Conservation (phyloP, 2,888 invertebrate species). For the Hypolimnas misippus region DNA sequence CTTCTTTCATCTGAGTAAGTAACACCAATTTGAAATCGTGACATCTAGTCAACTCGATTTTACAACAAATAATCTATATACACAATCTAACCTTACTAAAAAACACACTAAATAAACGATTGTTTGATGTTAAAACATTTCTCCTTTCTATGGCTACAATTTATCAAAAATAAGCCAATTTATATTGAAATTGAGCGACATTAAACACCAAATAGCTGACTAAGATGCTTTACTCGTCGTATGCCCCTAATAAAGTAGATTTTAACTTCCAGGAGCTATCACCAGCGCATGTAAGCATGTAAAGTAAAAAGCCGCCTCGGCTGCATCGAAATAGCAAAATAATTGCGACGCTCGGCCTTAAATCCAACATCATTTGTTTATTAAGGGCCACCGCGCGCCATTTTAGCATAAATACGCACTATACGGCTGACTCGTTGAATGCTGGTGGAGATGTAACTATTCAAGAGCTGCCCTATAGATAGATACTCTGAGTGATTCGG, state of each 20-base stretch:
- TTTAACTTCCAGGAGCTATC: slow-evolving; percentile 38
- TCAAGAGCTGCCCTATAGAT: slow-evolving; percentile 16
- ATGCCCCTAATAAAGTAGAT: slow-evolving; percentile 23
- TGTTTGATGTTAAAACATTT: too few relatives aligned
- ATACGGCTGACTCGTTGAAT: slow-evolving; percentile 23
- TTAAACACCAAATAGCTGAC: slow-evolving; percentile 16
- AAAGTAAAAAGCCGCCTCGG: slow-evolving; percentile 65
- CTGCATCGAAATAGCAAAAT: slow-evolving; percentile 73
- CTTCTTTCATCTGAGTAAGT: too few relatives aligned
- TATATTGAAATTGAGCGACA: slow-evolving; percentile 17
- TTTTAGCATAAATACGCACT: slow-evolving; percentile 72
- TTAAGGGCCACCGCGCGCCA: slow-evolving; percentile 67
- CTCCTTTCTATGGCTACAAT: too few relatives aligned
- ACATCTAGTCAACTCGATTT: too few relatives aligned
- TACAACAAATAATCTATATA: too few relatives aligned
- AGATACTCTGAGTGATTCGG: slow-evolving; percentile 1
- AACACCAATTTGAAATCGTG: too few relatives aligned
- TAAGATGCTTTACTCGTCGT: slow-evolving; percentile 26
- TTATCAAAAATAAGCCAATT: not conserved
- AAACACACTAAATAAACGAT: not conserved
- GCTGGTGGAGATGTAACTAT: slow-evolving; percentile 20
- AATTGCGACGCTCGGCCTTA: slow-evolving; percentile 71
- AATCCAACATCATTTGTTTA: slow-evolving; percentile 80
- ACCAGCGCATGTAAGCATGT: slow-evolving; percentile 50
- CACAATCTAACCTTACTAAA: too few relatives aligned